Evolutionary conservation across 2,888 invertebrate genomes (phyloP).

Genomic region (Thecophora atra): DNA sequence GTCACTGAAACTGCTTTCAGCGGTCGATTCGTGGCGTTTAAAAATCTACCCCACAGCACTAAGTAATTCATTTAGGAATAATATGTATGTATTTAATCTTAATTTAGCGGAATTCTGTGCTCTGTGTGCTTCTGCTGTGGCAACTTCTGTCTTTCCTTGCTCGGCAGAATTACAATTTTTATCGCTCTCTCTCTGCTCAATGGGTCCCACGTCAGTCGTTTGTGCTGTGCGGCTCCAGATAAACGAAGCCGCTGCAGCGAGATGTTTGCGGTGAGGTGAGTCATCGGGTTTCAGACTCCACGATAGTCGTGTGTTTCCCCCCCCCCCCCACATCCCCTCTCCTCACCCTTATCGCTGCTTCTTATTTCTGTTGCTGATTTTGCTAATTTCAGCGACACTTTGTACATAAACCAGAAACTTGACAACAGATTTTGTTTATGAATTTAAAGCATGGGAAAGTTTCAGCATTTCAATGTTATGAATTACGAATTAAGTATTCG

Average conservation of each 20-base stretch:
- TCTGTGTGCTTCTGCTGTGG: conserved; percentile 1
- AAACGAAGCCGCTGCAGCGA: not conserved
- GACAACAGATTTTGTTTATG: not conserved
- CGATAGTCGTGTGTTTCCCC: not conserved
- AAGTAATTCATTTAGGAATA: conserved; percentile 11
- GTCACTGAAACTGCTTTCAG: not conserved
- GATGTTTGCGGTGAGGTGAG: conserved; percentile 3
- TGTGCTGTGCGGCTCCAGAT: not conserved
- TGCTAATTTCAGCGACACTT: not conserved
- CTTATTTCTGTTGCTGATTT: not conserved
- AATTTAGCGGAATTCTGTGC: conserved; percentile 23
- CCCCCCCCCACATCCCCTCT: too few species aligned
- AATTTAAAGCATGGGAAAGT: not conserved
- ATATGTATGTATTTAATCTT: conserved; percentile 24
- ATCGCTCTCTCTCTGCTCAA: conserved; percentile 23
- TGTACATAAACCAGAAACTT: not conserved
- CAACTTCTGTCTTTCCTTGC: not conserved
- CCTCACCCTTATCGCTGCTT: too few species aligned
- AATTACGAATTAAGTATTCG: too few species aligned
- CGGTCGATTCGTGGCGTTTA: not conserved
- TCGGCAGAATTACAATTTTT: conserved; percentile 16
- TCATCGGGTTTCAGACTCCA: conserved; percentile 1
- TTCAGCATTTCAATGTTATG: conserved; percentile 18
- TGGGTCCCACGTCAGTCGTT: conserved; percentile 27
- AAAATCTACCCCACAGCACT: not conserved